Conservation (phyloP, 2,113 vertebrate genomes). For the Alexandromys fortis region DNA sequence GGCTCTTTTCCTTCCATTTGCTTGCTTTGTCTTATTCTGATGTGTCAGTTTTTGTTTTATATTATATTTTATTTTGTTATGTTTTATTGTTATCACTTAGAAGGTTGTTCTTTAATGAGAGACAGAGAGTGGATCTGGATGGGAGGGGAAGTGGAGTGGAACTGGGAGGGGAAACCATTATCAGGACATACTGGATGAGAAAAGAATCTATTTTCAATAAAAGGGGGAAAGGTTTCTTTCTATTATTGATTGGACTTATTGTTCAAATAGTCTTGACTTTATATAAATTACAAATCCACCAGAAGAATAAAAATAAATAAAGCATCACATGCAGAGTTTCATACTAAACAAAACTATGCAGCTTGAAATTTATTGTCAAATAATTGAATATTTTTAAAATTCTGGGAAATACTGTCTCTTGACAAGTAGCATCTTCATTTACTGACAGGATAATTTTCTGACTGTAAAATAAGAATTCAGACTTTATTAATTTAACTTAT, state of each 20-base stretch:
- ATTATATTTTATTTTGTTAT: not conserved
- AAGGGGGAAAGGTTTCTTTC: not conserved
- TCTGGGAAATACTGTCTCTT: constrained; percentile 12
- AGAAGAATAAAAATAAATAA: constrained; percentile 38
- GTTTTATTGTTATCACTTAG: not conserved
- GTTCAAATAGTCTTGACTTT: not conserved
- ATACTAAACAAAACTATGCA: not conserved
- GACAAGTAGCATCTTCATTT: constrained; percentile 22
- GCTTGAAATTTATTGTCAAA: constrained; percentile 25
- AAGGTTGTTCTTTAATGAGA: not conserved
- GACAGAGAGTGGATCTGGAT: not conserved
- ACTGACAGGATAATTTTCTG: not conserved
- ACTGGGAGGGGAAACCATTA: not conserved
- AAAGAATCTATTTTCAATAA: not conserved
- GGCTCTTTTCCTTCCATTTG: not conserved
- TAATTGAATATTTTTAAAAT: not conserved
- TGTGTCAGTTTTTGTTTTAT: not conserved
- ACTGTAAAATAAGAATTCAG: not conserved
- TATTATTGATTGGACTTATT: not conserved
- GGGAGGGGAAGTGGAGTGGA: not conserved
- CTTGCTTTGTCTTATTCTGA: not conserved
- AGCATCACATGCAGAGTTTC: constrained; percentile 2
- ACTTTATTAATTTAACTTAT: constrained; percentile 13
- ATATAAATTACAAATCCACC: constrained; percentile 8
- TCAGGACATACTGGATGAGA: not conserved